A percentile compares a stretch with the other conserved stretches of the same genome.
Evolutionary conservation across 1,140 invertebrate genomes (phyloP).

Genomic region (Nilaparvata lugens): DNA sequence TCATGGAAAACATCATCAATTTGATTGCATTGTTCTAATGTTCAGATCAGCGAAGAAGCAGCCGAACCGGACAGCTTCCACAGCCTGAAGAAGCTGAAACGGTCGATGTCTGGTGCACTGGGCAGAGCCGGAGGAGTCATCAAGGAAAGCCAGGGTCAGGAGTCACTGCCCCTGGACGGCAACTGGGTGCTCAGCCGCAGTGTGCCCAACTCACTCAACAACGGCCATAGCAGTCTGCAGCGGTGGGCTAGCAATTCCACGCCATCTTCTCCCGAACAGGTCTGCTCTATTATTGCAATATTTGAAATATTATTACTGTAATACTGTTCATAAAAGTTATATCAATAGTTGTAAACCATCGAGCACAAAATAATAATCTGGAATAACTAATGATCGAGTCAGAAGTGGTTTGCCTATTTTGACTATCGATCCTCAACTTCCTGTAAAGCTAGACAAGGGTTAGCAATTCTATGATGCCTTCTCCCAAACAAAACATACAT

Average conservation of each 20-base stretch:
- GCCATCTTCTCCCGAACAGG: conserved; percentile 34
- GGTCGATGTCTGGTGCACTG: conserved; percentile 57
- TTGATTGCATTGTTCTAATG: too few species aligned
- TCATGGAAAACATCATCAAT: not conserved
- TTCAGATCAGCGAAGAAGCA: not conserved
- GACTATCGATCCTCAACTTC: too few species aligned
- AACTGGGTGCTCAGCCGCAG: conserved; percentile 72
- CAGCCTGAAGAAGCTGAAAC: conserved; percentile 54
- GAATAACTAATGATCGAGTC: too few species aligned
- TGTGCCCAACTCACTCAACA: conserved; percentile 61
- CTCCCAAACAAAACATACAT: too few species aligned
- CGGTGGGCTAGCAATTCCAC: conserved; percentile 22
- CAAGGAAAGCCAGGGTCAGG: conserved; percentile 36
- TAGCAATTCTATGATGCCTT: too few species aligned
- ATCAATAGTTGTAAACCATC: too few species aligned
- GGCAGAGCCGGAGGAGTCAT: conserved; percentile 40
- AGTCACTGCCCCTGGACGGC: conserved; percentile 37
- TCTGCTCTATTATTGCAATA: too few species aligned
- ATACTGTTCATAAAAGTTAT: too few species aligned
- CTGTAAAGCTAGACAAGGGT: too few species aligned
- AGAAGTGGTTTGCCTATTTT: too few species aligned
- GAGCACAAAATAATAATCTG: too few species aligned
- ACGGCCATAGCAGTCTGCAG: conserved; percentile 14
- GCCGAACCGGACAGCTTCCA: conserved; percentile 39
- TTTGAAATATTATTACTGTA: too few species aligned